Evolutionary conservation across 1,140 invertebrate species (phyloP), one percentile per base, ranked within the genome.

Genomic region (Ephestia elutella): DNA sequence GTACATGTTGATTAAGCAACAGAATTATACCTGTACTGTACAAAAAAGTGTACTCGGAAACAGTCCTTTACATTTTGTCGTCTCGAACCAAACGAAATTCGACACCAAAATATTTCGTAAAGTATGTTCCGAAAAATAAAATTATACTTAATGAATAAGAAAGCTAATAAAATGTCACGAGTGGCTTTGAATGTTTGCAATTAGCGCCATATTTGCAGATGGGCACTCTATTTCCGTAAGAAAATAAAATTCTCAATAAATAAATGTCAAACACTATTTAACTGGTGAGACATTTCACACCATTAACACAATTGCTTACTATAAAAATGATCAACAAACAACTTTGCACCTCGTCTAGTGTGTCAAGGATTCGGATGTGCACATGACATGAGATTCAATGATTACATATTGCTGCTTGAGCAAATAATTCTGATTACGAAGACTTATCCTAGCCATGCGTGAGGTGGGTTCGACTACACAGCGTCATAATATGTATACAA

Each of bases 221-320:
- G 83, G 78, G 71, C 85, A 87, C 73, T 66, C 71, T 71, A 76
- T 78, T 78, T 86, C 69, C 73, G 81, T 88, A 88, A 76, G 85
- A 88, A 88, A 88, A 88, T 88, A 88, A 88, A 88, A 85, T 86
- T 88, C 78, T 87, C 83, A 88, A 85, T 86, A 88, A 88, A 86
- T 86, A 79, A 88, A 86, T 84, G 80, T 86, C 82, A 83, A 86
- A 83, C 81, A 82, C 83, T 86, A 86, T 84, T 72, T 65, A 74
- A 77, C 67, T 67, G 82, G 83, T 86, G 86, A 78, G 78, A 85
- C 76, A 82, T 80, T 75, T 75, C 82, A 83, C 83, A 83, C 82
- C 82, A 65, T 79, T 87, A 88, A 88, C 86, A 87, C 81, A 88
- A 87, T 85, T 73, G 71, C 82, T 88, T 87, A 87, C 81, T 85